A percentile compares a stretch with the other conserved stretches of the same genome.
Conservation (phyloP, 2,113 vertebrate genomes). For the Phyllostomus hastatus region DNA sequence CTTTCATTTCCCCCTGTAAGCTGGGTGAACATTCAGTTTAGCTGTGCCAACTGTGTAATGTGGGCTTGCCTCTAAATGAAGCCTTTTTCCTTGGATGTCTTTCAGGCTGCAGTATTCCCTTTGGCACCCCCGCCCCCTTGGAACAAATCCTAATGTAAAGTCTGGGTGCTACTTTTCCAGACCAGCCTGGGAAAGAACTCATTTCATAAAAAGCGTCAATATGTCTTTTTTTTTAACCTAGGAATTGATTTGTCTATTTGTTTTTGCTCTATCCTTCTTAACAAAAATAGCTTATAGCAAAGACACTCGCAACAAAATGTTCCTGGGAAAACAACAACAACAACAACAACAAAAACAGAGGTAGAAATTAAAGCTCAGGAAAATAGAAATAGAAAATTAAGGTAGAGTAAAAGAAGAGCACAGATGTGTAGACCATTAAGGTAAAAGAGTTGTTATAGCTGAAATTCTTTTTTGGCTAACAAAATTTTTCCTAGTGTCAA, state of each 20-base stretch:
- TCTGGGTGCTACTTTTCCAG: background rate
- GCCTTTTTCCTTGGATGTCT: conserved; percentile 49
- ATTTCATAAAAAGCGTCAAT: background rate
- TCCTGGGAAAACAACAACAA: conserved; percentile 30
- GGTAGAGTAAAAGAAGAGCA: background rate
- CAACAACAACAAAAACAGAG: background rate
- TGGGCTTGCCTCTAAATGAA: conserved; percentile 55
- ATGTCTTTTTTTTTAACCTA: background rate
- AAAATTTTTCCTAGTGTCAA: background rate
- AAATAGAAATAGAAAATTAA: conserved; percentile 30
- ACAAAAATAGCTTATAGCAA: background rate
- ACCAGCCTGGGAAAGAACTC: conserved; percentile 47
- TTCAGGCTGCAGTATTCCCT: conserved; percentile 53
- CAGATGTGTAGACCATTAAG: background rate
- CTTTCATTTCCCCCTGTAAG: conserved; percentile 58
- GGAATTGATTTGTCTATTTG: background rate
- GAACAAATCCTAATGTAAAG: conserved; percentile 28
- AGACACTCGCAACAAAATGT: background rate
- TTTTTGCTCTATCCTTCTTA: background rate
- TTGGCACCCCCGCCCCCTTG: conserved; percentile 37
- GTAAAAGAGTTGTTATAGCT: background rate
- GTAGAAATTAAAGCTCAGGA: background rate
- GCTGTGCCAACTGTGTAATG: conserved; percentile 51
- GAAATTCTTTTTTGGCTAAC: background rate
- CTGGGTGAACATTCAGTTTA: background rate